A percentile compares a stretch with the other conserved stretches of the same genome.
phyloP scores from a whole-genome alignment of 2,113 vertebrate species.

The Psephotus haematonotus region DNA sequence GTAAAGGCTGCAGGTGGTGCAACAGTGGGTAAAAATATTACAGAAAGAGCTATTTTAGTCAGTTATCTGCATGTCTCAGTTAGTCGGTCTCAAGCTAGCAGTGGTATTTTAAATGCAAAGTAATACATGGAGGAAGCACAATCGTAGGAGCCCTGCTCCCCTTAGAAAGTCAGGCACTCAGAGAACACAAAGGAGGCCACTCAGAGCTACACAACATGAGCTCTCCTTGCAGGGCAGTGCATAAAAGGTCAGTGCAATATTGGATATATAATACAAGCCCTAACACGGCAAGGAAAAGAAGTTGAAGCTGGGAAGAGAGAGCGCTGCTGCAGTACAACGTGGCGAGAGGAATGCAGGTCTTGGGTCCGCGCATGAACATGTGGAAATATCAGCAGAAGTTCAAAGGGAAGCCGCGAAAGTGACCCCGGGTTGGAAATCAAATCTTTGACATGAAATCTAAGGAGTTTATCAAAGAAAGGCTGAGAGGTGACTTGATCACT shows the following conservation, averaged over 20 bases:
- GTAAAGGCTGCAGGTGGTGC: neutral
- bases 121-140: neutral
- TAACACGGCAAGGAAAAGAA: neutral
- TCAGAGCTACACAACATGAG: neutral
- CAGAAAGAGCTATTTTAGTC: neutral
- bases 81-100: neutral
- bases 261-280: neutral
- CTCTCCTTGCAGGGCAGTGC: neutral
- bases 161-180: neutral
- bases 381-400: neutral
- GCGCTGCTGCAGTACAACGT: rapidly evolving
- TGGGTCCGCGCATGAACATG: neutral
- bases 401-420: neutral
- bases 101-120: conserved; percentile 23
- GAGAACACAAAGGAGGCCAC: neutral
- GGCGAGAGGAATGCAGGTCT: neutral
- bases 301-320: neutral
- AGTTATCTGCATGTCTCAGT: neutral
- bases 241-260: neutral
- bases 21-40: neutral
- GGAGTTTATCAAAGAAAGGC: conserved; percentile 18
- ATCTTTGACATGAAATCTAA: neutral
- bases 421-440: neutral
- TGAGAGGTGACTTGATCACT: neutral
- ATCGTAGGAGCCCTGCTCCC: neutral